phyloP scores from a whole-genome alignment of 2,113 vertebrate genomes.

The Eudyptes chrysolophus region DNA sequence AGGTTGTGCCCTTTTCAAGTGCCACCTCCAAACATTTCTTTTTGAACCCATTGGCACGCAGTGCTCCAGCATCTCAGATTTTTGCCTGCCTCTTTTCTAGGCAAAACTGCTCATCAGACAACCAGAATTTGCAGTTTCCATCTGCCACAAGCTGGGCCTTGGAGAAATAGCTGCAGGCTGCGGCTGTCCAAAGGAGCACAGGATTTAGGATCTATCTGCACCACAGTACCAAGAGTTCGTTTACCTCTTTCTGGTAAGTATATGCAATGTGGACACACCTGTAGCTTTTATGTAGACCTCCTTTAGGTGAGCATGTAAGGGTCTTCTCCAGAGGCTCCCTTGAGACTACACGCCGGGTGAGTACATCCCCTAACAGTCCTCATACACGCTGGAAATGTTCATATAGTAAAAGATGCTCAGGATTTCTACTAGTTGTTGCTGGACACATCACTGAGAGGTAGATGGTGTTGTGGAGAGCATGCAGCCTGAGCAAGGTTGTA shows the following conservation, averaged over 20 bases:
- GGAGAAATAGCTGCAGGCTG: neutral
- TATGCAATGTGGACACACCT: neutral
- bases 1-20: neutral
- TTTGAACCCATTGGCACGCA: neutral
- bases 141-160: neutral
- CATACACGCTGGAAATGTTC: neutral
- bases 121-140: neutral
- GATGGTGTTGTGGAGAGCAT: accelerated
- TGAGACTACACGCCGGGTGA: accelerated
- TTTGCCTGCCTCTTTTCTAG: neutral
- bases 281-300: neutral
- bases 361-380: neutral
- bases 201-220: neutral
- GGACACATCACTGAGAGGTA: neutral
- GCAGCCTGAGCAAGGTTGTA: neutral
- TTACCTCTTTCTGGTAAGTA: neutral
- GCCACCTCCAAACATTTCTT: neutral
- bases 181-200: neutral
- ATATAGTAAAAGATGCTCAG: neutral
- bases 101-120: neutral
- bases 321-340: neutral
- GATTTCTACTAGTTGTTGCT: neutral
- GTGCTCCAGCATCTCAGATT: neutral
- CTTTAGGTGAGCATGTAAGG: neutral
- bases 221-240: neutral